Conservation (phyloP, 2,888 invertebrate genomes). For the Amblyteles armatorius region DNA sequence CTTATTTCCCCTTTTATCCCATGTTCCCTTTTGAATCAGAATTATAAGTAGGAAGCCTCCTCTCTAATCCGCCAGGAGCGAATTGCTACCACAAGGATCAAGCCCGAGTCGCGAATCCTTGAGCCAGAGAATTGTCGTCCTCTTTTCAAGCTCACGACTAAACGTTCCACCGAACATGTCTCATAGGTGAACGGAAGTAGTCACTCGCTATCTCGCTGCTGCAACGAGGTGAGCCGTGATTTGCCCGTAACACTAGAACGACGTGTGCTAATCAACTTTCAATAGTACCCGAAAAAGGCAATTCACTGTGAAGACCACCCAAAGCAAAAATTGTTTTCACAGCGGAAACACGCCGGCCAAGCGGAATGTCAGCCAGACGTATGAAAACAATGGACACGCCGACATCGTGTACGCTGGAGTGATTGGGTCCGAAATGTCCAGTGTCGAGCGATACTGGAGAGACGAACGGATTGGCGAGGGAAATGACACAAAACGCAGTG, state of each 20-base stretch:
- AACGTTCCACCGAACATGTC: no score
- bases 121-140: conserved; percentile 13
- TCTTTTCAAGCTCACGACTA: conserved; percentile 4
- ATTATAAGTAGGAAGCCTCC: conserved; percentile 45
- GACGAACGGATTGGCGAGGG: background rate
- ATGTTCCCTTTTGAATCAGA: conserved; percentile 38
- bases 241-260: no score
- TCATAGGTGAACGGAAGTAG: no score
- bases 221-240: no score
- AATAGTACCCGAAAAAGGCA: background rate
- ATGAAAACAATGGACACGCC: background rate
- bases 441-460: background rate
- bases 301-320: background rate
- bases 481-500: background rate
- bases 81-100: conserved; percentile 38
- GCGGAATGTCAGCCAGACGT: background rate
- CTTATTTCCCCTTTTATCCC: conserved; percentile 23
- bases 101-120: conserved; percentile 6
- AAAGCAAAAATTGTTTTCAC: background rate
- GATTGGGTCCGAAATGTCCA: background rate
- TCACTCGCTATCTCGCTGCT: no score
- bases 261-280: no score
- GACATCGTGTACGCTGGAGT: background rate
- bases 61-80: conserved; percentile 38
- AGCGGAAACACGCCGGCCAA: background rate